Conservation (phyloP, 1,140 invertebrate species). For the Harpegnathos saltator region DNA sequence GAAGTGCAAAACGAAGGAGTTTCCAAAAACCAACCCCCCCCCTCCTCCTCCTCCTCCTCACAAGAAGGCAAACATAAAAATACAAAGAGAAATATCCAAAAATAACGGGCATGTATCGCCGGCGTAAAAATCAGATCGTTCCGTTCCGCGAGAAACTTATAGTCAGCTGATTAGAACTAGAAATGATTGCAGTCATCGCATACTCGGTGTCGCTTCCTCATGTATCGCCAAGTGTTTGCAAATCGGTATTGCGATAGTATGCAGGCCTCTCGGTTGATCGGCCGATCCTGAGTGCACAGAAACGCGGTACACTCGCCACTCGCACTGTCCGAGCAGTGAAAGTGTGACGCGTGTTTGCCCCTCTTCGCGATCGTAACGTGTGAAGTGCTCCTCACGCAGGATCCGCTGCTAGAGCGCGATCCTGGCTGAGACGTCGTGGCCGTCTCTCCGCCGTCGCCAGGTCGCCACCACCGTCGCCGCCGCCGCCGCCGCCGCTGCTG, state of each 20-base stretch:
- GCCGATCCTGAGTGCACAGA: neutral
- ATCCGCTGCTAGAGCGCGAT: neutral
- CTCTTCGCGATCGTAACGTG: slow-evolving; percentile 18
- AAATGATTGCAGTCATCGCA: no score
- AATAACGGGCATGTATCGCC: no score
- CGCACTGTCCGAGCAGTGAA: slow-evolving; percentile 32
- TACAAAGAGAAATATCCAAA: no score
- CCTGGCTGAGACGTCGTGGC: slow-evolving; percentile 9
- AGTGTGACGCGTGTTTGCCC: slow-evolving; percentile 4
- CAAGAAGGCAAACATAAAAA: no score
- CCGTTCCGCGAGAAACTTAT: no score
- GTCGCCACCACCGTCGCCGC: neutral
- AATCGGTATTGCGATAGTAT: neutral
- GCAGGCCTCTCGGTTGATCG: neutral
- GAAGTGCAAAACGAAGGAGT: no score
- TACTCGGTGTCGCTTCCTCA: neutral
- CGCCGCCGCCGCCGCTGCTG: neutral
- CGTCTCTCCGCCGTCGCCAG: no score
- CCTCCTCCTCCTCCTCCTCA: no score
- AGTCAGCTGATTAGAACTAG: no score
- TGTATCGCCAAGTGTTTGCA: neutral
- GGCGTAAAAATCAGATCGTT: no score
- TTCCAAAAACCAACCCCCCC: no score
- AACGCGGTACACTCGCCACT: neutral
- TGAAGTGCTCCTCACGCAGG: neutral